Conservation (phyloP, 2,888 invertebrate genomes). For the Epiblema foenella region DNA sequence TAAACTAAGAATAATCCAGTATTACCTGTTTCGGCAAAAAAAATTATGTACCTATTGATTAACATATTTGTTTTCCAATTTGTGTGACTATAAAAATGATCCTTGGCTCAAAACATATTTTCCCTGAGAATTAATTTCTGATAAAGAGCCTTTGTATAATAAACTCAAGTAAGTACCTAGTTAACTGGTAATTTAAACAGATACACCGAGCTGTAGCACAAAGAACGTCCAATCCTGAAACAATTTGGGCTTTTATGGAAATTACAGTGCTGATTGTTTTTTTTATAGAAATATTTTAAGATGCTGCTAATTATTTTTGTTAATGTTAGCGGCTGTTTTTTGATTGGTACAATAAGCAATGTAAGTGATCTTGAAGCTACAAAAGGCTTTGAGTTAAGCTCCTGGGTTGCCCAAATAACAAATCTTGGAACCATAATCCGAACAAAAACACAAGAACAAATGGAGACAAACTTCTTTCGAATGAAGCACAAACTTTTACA, state of each 20-base stretch:
- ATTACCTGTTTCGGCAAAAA: not conserved
- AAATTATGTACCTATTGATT: not conserved
- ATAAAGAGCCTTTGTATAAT: not conserved
- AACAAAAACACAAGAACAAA: no score
- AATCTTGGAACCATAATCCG: not conserved
- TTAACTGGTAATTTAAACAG: not conserved
- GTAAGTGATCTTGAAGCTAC: no score
- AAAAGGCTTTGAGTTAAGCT: not conserved
- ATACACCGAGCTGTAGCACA: not conserved
- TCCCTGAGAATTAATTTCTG: not conserved
- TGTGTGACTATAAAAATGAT: not conserved
- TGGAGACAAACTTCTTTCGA: not conserved
- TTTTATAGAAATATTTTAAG: no score
- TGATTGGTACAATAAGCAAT: no score
- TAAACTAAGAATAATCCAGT: not conserved
- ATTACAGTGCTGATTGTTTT: no score
- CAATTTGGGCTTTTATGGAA: not conserved
- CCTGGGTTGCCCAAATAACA: not conserved
- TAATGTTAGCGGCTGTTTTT: no score
- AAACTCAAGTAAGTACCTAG: not conserved
- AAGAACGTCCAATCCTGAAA: not conserved
- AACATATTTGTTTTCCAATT: not conserved
- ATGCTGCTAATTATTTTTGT: no score
- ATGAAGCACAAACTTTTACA: constrained; percentile 2
- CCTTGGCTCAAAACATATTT: not conserved